A percentile compares a stretch with the other conserved stretches of the same genome.
These are phyloP conservation scores for Alouatta palliata DNA, from an alignment of 2,113 vertebrate genomes.

Conservation along the genomic window DNA sequence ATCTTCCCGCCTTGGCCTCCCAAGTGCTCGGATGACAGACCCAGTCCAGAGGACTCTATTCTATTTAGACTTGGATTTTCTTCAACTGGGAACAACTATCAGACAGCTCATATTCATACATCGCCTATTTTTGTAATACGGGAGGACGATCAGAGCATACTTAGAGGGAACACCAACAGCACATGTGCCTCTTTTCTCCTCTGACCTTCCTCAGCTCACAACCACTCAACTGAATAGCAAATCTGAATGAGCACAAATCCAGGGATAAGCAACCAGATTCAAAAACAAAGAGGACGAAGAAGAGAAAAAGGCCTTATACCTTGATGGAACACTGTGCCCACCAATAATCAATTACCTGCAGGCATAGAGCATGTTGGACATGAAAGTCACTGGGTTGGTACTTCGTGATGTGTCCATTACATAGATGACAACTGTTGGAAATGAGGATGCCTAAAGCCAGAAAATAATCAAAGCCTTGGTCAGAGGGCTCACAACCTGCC, in stretches of 20 bases:
- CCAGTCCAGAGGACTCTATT: not conserved
- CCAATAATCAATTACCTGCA: conserved; percentile 90
- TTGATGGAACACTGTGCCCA: not conserved
- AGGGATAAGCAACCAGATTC: not conserved
- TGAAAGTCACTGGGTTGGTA: conserved; percentile 96
- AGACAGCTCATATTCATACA: not conserved
- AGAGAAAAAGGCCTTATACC: not conserved
- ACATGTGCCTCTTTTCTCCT: not conserved
- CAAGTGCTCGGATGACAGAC: no score
- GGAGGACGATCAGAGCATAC: not conserved
- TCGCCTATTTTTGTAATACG: not conserved
- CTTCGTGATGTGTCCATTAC: conserved; percentile 98
- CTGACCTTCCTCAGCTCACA: not conserved
- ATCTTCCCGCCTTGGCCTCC: no score
- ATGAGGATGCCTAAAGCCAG: conserved; percentile 91
- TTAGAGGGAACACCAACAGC: not conserved
- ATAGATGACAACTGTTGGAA: conserved; percentile 96
- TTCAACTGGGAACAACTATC: not conserved
- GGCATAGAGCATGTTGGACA: conserved; percentile 99
- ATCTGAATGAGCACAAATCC: not conserved
- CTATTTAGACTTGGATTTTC: not conserved
- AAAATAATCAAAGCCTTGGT: not conserved
- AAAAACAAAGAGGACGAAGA: not conserved
- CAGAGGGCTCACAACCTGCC: not conserved
- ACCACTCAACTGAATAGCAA: not conserved